Base-by-base conservation (phyloP, 2,888 invertebrate species). In the Julus scanicus region DNA sequence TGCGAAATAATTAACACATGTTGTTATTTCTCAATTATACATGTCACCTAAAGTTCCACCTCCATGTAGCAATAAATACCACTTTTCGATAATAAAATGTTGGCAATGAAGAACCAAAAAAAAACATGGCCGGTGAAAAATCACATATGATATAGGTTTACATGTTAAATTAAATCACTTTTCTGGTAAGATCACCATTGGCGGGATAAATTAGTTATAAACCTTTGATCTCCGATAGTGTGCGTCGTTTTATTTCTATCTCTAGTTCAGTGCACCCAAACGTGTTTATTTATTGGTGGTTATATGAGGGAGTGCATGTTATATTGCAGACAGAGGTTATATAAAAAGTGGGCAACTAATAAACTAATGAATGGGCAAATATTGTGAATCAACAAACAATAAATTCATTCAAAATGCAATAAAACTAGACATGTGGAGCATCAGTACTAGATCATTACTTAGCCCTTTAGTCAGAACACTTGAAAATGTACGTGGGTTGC, bases 291-390 rank as follows among this genome's bases (percentile, higher is more conserved):
- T 63, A 63, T 63, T 63, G n/a, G 63, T 17, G 63, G 63, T 63
- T 63, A 63, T 63, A 63, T 63, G 63, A 63, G 63, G 63, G 63
- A 17, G 20, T 63, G 63, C 63, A 63, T 63, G 63, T 63, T 63
- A 63, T 63, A 63, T n/a, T 63, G 63, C 20, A 63, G 63, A 63
- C 4, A 8, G 20, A n/a, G 63, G 63, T 63, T 63, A 20, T 20
- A 63, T 63, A 63, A 63, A 63, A 63, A 63, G 63, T 63, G 63
- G 63, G 8, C n/a, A 63, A 63, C 63, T 63, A 63, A 63, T 63
- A 63, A 63, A 63, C 63, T 63, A 63, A 63, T 63, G 63, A 63
- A 63, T 63, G 63, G 63, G 63, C 63, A 63, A 63, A 63, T 63
- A 63, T 63, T 63, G 20, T 63, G 63, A 20, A 63, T 63, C 63